Base-by-base conservation (phyloP, 2,888 invertebrate genomes). In the Orchesella flavescens region DNA sequence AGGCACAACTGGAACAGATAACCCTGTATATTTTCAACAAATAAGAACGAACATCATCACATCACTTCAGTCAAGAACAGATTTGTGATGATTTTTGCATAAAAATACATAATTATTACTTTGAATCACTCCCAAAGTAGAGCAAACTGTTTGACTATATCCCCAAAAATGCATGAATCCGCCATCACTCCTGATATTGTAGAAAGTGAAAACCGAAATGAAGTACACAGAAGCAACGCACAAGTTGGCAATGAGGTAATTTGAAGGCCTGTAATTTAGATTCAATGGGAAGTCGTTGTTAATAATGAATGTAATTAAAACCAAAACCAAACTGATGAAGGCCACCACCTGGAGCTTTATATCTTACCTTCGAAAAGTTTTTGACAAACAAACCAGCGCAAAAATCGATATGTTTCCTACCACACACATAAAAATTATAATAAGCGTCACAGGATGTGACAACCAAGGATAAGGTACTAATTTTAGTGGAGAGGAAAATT, bases 241-340 rank as follows among this genome's bases (percentile, higher is more conserved):
- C 57, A 86, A 72, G 65, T 86, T 86, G n/a, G 83, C 86, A 53
- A 86, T 78, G 13, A 86, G 73, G 63, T 86, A 86, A 49, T 86
- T 86, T 1, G 86, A 86, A 12, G 84, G 82, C 63, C 86, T 85
- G 59, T 4, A 66, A 79, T 65, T 17, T 17, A n/a, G 7, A 34
- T 34, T 34, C 34, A 34, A 34, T 34, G 34, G 34, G 34, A 34
- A 7, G 34, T 34, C 34, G 34, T 34, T 7, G 34, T 34, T 34
- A 4, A 34, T 34, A 34, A 34, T 34, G 34, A 2, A 34, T 34
- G 34, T 34, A 34, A 34, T 34, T 34, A 34, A 34, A 34, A 34
- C 34, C 34, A 34, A 34, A 34, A 34, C 34, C 7, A 2, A 4
- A 34, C 7, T 34, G 7, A 34, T 34, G 34, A 34, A 34, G 7